These are phyloP conservation scores for Leptinotarsa peninsularis DNA, from an alignment of 2,888 invertebrate genomes.

Conservation along the genomic window DNA sequence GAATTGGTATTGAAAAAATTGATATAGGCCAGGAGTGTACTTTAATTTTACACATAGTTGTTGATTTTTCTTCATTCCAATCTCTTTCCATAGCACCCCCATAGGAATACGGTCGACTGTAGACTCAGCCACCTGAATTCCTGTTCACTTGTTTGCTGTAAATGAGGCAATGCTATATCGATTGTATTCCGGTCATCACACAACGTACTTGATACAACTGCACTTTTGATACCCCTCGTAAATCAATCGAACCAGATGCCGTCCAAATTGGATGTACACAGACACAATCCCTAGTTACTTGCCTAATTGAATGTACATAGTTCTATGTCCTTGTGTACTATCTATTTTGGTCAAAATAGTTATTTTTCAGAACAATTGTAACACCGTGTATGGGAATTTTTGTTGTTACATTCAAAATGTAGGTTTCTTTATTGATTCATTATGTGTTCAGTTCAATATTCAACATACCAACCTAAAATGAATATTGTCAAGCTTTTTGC, in stretches of 20 bases:
- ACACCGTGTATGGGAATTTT: constrained; percentile 18
- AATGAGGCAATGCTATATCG: not conserved
- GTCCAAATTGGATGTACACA: constrained; percentile 36
- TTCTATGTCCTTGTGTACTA: constrained; percentile 33
- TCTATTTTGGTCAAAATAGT: constrained; percentile 38
- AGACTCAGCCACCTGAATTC: not conserved
- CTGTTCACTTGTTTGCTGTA: not conserved
- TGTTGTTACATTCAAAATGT: constrained; percentile 25
- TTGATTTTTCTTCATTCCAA: too few species aligned
- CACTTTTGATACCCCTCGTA: constrained; percentile 27
- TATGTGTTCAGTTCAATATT: too few species aligned
- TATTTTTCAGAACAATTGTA: constrained; percentile 31
- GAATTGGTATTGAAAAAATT: too few species aligned
- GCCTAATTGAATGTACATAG: constrained; percentile 40
- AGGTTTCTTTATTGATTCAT: too few species aligned
- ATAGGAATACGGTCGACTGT: too few species aligned
- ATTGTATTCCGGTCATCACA: not conserved
- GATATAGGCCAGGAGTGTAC: too few species aligned
- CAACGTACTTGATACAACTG: not conserved
- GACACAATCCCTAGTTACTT: constrained; percentile 36
- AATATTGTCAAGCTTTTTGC: too few species aligned
- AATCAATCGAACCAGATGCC: constrained; percentile 34
- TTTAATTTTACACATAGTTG: too few species aligned
- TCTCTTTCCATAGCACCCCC: too few species aligned
- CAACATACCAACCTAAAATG: too few species aligned